Conservation (phyloP, 2,113 vertebrate genomes). For the Abramis brama region DNA sequence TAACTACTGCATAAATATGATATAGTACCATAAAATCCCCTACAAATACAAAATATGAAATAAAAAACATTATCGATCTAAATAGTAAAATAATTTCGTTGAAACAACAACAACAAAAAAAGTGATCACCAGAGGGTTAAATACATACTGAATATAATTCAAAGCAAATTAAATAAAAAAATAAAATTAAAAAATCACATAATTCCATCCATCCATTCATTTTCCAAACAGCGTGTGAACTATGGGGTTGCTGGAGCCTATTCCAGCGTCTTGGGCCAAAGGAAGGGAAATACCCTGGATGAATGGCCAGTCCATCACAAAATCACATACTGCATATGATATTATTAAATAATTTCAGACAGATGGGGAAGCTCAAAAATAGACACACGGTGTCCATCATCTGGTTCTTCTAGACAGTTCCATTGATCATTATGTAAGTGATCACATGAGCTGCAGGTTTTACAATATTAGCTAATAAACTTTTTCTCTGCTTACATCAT, state of each 20-base stretch:
- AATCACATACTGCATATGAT: background rate
- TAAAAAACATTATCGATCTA: too few relatives aligned
- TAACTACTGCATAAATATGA: too few relatives aligned
- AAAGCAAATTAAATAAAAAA: too few relatives aligned
- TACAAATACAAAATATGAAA: too few relatives aligned
- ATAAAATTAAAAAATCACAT: too few relatives aligned
- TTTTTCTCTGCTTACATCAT: constrained; percentile 63
- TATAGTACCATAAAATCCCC: too few relatives aligned
- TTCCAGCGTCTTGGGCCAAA: background rate
- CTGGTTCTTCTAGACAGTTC: background rate
- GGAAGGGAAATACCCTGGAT: background rate
- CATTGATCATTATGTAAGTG: background rate
- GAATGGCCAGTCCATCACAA: background rate
- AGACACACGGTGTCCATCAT: background rate
- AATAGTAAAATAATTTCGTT: background rate
- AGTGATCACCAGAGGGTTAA: too few relatives aligned
- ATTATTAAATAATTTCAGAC: background rate
- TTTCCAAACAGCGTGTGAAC: background rate
- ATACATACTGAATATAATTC: too few relatives aligned
- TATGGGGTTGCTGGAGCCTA: background rate
- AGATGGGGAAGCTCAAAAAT: background rate
- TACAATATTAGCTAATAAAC: constrained; percentile 40
- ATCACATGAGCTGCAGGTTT: constrained; percentile 14
- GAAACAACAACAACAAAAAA: too few relatives aligned
- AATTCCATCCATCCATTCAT: background rate